Evolutionary conservation across 2,113 vertebrate genomes (phyloP), one percentile per base, ranked within the genome.

Genomic region (Lophochroa leadbeateri): DNA sequence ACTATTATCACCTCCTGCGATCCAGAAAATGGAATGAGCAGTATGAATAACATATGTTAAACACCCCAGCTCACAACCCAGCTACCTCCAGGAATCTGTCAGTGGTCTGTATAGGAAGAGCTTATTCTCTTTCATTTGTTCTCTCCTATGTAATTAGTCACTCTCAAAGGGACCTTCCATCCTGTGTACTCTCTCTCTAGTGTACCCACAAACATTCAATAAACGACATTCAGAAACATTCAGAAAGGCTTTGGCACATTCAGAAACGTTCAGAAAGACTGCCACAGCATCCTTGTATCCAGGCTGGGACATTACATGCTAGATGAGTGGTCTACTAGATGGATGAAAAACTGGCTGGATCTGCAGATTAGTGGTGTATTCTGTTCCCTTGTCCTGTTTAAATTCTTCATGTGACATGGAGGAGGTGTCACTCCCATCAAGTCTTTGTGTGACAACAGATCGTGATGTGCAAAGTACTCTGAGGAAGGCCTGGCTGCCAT

Each of bases 381-480:
- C 23, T 49, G 27, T 52, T 31, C 13, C 58, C 20, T 76, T 75
- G 18, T 49, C 60, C 31, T 58, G 20, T 79, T 82, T 69, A 55
- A 53, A 50, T 64, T 61, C 63, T 60, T 90, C 10, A 21, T 92
- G 43, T 47, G 64, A 50, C 4, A 2, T 31, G 31, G 31, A 70
- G 14, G 70, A 75, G 47, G 58, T 46, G 47, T 43, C 7, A 11
- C 52, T 58, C 29, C 25, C 3, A 7, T 67, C 46, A 81, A 65
- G 20, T 57, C 41, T 65, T 53, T 70, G 55, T 17, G 47, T 49
- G 49, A 71, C 60, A 58, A 13, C 16, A 47, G 75, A 58, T 46
- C 8, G 33, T 49, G 57, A 91, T 35, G 19, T 55, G 43, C 12
- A 12, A 20, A 76, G 39, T 25, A 9, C 21, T 75, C 0, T 0